phyloP scores from a whole-genome alignment of 2,797 vertebrate genomes.

The Chromobotia macracanthus region DNA sequence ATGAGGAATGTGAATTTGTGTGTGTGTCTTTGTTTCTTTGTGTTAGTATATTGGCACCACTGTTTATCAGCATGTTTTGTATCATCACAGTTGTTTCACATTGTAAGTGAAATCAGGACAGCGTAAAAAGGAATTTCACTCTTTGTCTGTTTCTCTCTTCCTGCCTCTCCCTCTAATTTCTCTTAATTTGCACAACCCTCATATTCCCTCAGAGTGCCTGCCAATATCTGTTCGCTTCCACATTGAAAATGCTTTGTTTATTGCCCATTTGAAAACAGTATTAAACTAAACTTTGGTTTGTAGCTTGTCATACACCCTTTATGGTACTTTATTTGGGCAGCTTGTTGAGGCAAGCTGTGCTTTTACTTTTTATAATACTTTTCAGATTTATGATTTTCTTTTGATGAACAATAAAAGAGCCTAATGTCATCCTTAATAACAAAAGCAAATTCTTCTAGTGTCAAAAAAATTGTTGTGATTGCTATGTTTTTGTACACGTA shows the following conservation, averaged over 20 bases:
- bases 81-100: conserved; percentile 38
- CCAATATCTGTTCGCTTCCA: not conserved
- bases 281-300: too few species aligned
- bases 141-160: not conserved
- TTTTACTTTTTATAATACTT: too few species aligned
- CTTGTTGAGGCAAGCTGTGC: too few species aligned
- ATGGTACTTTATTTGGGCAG: too few species aligned
- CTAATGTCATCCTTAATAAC: too few species aligned
- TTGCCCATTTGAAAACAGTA: not conserved
- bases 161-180: not conserved
- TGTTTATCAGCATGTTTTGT: conserved; percentile 34
- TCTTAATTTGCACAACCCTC: not conserved
- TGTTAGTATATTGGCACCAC: conserved; percentile 25
- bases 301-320: too few species aligned
- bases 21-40: conserved; percentile 2
- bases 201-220: not conserved
- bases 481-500: too few species aligned
- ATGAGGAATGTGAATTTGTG: not conserved
- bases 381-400: too few species aligned
- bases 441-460: too few species aligned
- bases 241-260: not conserved
- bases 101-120: conserved; percentile 43
- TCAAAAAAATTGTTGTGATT: too few species aligned
- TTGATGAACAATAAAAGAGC: too few species aligned
- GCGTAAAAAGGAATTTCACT: conserved; percentile 20